A percentile compares a stretch with the other conserved stretches of the same genome.
phyloP scores from a whole-genome alignment of 2,797 vertebrate species.

The Phataginus tricuspis region DNA sequence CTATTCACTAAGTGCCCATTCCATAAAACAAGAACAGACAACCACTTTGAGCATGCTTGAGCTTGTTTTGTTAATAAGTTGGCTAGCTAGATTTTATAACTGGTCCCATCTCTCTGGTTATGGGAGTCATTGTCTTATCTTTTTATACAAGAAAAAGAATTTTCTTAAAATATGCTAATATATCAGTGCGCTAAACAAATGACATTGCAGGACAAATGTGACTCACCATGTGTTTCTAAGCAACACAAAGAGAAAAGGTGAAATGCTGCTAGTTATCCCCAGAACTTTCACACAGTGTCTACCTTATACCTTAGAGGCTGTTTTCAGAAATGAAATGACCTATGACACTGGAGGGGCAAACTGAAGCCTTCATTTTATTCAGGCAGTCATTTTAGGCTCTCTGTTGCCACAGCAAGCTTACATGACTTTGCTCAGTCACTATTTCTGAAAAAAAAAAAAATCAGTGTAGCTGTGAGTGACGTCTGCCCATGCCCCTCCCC shows the following conservation, averaged over 20 bases:
- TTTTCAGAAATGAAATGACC: constrained; percentile 23
- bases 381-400: constrained; percentile 41
- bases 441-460: constrained; percentile 41
- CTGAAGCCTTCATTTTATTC: constrained; percentile 23
- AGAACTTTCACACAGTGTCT: neutral
- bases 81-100: neutral
- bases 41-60: neutral
- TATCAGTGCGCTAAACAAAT: neutral
- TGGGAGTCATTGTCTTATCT: neutral
- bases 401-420: constrained; percentile 25
- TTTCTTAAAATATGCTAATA: neutral
- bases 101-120: neutral
- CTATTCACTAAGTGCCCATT: neutral
- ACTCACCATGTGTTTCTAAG: neutral
- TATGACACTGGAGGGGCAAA: neutral
- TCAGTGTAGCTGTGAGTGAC: neutral
- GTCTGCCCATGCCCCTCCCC: neutral
- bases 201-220: neutral
- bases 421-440: constrained; percentile 12
- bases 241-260: neutral
- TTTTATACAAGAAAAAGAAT: neutral
- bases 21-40: neutral
- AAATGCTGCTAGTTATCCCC: neutral
- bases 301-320: neutral
- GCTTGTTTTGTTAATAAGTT: neutral